Base-by-base conservation (phyloP, 2,888 invertebrate genomes). In the Rutpela maculata region DNA sequence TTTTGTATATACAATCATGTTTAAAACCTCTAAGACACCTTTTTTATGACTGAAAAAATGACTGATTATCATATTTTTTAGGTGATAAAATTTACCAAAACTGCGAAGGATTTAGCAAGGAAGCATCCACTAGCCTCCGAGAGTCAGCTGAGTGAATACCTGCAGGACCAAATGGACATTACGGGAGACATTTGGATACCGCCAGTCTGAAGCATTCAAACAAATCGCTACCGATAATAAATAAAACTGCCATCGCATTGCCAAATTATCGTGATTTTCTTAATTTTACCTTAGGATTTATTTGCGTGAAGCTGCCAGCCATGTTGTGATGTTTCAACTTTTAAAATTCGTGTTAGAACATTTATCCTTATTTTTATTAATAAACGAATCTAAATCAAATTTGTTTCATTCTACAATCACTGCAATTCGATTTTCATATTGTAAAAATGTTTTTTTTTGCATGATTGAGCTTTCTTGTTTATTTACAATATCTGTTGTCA, bases 161-260 rank as follows among this genome's bases (percentile, higher is more conserved):
- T 92, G 15, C 86, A 89, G 75, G 88, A 90, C 67, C 87, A 90
- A 74, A 85, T 92, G 80, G 88, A 90, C 38, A 86, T 92, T 57
- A 89, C 87, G 73, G 89, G 90, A 19, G 92, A 92, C 84, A 86
- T 92, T 79, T 92, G 92, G 92, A 89, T 91, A 79, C 92, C 92
- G 60, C 90, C 90, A 50, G 89, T 91, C 81, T 91, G 85, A 89
- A 9, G 15, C 26, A 15, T 55, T 67, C n/a, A 62, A 31, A 31
- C 19, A 22, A 62, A 50, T 43, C 43, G 71, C 71, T 62, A 50
- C 26, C n/a, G 38, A 15, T 17, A 59, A 57, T 10, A 38, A 59
- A 57, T 10, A 38, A 43, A 74, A 74, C 77, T 77, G 77, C 77
- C 77, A 62, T 67, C 69, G 70, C 71, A 56, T 55, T 69, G 77